These are phyloP conservation scores for Rhinoraja longicauda DNA, from an alignment of 2,797 vertebrate genomes.

Conservation along the genomic window DNA sequence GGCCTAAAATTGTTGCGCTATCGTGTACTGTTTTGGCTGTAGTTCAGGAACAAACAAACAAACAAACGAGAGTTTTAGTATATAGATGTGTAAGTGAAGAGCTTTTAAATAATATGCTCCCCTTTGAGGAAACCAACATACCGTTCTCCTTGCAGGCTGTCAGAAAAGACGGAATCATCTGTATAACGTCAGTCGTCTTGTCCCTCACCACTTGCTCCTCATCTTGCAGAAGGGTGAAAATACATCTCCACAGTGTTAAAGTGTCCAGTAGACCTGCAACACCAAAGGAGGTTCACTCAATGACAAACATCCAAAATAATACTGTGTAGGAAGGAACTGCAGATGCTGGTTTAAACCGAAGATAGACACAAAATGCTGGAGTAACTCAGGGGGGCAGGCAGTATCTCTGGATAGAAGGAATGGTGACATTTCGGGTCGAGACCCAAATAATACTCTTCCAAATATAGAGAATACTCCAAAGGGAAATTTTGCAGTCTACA, in stretches of 20 bases:
- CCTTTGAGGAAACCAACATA: conserved; percentile 41
- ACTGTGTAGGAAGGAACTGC: not conserved
- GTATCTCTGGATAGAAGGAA: too few relatives aligned
- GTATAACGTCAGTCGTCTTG: conserved; percentile 68
- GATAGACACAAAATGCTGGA: too few relatives aligned
- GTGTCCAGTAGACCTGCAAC: conserved; percentile 68
- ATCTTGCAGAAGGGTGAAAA: conserved; percentile 80
- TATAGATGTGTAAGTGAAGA: not conserved
- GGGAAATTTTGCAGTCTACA: not conserved
- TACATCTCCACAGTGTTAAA: conserved; percentile 73
- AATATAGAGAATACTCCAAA: not conserved
- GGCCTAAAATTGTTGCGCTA: too few relatives aligned
- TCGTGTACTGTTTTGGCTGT: too few relatives aligned
- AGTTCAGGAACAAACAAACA: too few relatives aligned
- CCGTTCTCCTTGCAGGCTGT: conserved; percentile 51
- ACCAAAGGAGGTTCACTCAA: not conserved
- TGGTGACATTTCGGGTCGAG: too few relatives aligned
- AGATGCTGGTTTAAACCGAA: too few relatives aligned
- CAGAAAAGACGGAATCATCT: conserved; percentile 53
- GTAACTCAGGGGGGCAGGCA: too few relatives aligned
- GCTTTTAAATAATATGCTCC: not conserved
- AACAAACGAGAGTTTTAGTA: too few relatives aligned
- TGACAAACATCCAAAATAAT: not conserved
- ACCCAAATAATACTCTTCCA: not conserved
- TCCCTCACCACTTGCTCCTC: conserved; percentile 80